A percentile compares a stretch with the other conserved stretches of the same genome.
Evolutionary conservation across 1,140 invertebrate species (phyloP).

Genomic region (Listronotus oregonensis): DNA sequence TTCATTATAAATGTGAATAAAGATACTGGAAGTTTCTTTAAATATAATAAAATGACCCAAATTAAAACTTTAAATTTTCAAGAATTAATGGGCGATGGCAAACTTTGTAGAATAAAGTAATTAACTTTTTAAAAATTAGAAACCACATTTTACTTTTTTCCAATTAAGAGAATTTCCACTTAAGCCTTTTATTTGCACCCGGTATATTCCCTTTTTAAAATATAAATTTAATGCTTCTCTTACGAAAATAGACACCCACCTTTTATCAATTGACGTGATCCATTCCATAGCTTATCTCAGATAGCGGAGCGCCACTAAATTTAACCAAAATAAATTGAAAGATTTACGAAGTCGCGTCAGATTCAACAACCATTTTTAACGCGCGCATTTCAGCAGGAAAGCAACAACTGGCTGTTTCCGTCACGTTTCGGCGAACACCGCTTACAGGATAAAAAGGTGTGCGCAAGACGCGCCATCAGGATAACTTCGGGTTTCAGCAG

Average conservation of each 20-base stretch:
- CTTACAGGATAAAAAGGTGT: slow-evolving; percentile 34
- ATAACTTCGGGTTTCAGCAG: slow-evolving; percentile 17
- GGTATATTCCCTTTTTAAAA: too few species aligned
- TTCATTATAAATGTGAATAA: too few species aligned
- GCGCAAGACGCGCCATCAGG: slow-evolving; percentile 38
- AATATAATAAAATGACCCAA: too few species aligned
- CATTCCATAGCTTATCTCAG: slow-evolving; percentile 36
- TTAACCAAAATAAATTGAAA: slow-evolving; percentile 16
- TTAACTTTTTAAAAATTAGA: too few species aligned
- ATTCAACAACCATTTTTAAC: slow-evolving; percentile 22
- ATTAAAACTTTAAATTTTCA: too few species aligned
- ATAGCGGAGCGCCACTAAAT: slow-evolving; percentile 1
- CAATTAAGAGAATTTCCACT: too few species aligned
- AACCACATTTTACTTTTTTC: too few species aligned
- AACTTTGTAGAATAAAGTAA: too few species aligned
- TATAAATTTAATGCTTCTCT: too few species aligned
- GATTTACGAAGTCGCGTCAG: slow-evolving; percentile 33
- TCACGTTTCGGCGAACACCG: slow-evolving; percentile 29
- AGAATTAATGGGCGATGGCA: too few species aligned
- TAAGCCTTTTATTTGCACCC: too few species aligned
- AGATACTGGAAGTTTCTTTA: too few species aligned
- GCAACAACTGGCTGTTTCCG: slow-evolving; percentile 40
- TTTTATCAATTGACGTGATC: slow-evolving; percentile 42
- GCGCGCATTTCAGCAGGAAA: slow-evolving; percentile 36
- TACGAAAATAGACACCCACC: slow-evolving; percentile 8